Conservation (phyloP, 2,113 vertebrate genomes). For the Callaeas wilsoni region DNA sequence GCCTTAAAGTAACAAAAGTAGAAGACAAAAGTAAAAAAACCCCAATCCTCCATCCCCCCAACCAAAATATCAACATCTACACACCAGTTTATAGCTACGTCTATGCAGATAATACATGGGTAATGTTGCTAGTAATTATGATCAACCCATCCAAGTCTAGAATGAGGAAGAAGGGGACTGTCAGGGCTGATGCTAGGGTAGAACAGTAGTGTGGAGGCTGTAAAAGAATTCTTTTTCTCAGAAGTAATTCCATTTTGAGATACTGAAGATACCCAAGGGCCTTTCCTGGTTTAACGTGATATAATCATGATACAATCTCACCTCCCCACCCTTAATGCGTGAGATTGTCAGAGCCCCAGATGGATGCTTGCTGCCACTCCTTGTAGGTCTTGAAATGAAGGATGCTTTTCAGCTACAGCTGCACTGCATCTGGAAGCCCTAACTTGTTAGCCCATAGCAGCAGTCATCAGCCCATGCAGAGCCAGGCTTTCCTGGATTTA, state of each 20-base stretch:
- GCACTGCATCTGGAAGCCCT: background rate
- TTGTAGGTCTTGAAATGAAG: background rate
- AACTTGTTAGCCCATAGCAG: background rate
- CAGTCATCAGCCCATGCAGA: background rate
- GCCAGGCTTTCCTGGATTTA: background rate
- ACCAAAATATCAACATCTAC: background rate
- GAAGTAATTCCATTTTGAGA: background rate
- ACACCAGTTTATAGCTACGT: background rate
- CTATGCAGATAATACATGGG: background rate
- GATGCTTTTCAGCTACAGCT: background rate
- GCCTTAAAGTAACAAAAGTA: background rate
- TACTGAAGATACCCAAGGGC: background rate
- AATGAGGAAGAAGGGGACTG: background rate
- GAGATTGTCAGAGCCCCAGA: background rate
- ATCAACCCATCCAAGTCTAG: background rate
- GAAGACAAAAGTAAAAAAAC: background rate
- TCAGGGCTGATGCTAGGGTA: background rate
- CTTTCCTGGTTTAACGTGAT: background rate
- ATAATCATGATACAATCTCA: background rate
- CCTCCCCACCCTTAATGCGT: background rate
- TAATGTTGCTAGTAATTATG: background rate
- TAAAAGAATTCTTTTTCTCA: background rate
- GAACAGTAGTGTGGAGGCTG: background rate
- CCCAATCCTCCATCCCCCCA: too few species aligned
- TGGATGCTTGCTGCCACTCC: rapidly evolving